Evolutionary conservation across 2,113 vertebrate species (phyloP), one percentile per base, ranked within the genome.

Genomic region (Scomber japonicus): DNA sequence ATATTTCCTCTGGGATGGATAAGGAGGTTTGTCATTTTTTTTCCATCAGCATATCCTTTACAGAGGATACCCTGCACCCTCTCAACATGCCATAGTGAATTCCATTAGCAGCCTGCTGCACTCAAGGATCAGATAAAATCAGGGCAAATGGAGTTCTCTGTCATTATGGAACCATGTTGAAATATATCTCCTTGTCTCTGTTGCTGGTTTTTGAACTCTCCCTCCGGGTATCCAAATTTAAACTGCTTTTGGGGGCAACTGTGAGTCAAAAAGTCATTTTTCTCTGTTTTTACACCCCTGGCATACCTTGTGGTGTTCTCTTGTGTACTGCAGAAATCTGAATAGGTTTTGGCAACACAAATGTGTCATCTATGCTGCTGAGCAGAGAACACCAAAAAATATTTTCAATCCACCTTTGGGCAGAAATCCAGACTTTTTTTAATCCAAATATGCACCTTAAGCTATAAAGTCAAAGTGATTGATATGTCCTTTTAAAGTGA

Each of bases 81-180:
- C 45, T 17, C 50, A 44, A 17, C 35, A 69, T 35, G 74, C 49
- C 13, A 0, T 11, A 1, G 9, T 31, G 50, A 85, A 90, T 91
- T 83, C 79, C 80, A 70, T 79, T 56, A 61, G 54, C 21, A 56
- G 46, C 27, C 70, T 31, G 53, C 60, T 81, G 86, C 71, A 84
- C 80, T 88, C 40, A 44, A n/a, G 21, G 35, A 69, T 84, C 61
- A 76, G 89, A 90, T 92, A 85, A 89, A 78, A 91, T 91, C 90
- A 82, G 85, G 70, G 13, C 71, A 83, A 75, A 84, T n/a, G 4
- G 80, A 71, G 65, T 61, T 84, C 21, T n/a, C 74, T 83, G 87
- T 82, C 81, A 82, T 59, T 44, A 54, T 53, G 69, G 75, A 56
- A 8, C 56, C 7, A 0, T 15, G 48, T 16, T 76, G 75, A 80